Conservation (phyloP, 2,113 vertebrate species). For the Antigone vipio region DNA sequence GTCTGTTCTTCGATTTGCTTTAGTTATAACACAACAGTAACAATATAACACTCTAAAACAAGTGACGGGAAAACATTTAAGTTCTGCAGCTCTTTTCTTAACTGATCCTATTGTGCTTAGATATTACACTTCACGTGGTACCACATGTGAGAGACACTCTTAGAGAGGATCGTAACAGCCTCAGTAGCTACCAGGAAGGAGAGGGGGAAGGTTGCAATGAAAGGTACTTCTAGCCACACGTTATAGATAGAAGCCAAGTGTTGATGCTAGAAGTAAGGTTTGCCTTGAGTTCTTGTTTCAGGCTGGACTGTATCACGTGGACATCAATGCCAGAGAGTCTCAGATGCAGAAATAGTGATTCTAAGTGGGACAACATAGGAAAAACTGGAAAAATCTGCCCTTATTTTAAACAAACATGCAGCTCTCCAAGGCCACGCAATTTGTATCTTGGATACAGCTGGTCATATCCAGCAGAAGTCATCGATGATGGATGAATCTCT, state of each 20-base stretch:
- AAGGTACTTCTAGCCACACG: not conserved
- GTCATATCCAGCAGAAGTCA: not conserved
- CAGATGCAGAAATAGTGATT: not conserved
- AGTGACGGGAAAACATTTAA: not conserved
- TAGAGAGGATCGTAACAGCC: not conserved
- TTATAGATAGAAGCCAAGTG: not conserved
- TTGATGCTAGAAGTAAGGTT: not conserved
- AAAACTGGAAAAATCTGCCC: not conserved
- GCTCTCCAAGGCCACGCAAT: not conserved
- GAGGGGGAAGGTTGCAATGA: not conserved
- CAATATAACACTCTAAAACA: not conserved
- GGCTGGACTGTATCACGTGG: rapidly evolving
- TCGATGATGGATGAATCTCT: not conserved
- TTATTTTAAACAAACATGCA: not conserved
- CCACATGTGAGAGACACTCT: not conserved
- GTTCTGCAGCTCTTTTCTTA: not conserved
- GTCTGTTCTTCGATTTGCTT: not conserved
- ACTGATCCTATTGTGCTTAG: not conserved
- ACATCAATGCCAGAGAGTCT: not conserved
- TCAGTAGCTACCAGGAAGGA: not conserved
- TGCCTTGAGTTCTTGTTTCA: not conserved
- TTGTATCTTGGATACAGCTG: not conserved
- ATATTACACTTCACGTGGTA: not conserved
- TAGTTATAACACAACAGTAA: not conserved
- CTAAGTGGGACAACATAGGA: not conserved